Base-by-base conservation (phyloP, 2,797 vertebrate genomes). In the Esox masquinongy region DNA sequence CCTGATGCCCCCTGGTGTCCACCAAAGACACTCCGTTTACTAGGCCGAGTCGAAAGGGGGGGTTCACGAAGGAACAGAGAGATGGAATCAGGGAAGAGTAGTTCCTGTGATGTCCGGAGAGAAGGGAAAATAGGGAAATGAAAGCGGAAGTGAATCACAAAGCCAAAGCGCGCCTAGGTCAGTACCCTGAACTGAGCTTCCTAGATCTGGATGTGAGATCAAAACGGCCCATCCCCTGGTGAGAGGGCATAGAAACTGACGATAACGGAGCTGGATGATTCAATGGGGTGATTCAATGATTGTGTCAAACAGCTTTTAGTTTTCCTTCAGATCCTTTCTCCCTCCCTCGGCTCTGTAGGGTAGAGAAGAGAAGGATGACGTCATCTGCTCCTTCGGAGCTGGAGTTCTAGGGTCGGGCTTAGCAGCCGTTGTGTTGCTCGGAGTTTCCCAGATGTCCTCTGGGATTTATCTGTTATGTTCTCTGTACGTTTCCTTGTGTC, bases 11-110 rank as follows among this genome's bases (percentile, higher is more conserved):
- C 87, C 82, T 81, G 74, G 83, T 88, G 86, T 84, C 80, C 74
- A 81, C 77, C 82, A 91, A 92, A 90, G 85, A 86, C 88, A 71
- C 76, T 85, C 84, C 79, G 78, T 89, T 90, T 90, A 85, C 80
- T 80, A 85, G 86, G 86, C 86, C 84, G 85, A 86, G 81, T 83
- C 80, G 85, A 84, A 70, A 82, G 75, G 53, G 66, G 86, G 74
- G 77, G 80, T 74, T 74, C 22, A 82, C 82, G 77, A 84, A 83
- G 49, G 77, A 74, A 85, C 36, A 59, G 83, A 81, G 86, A 19
- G 50, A 2, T 71, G 86, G 85, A 88, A 89, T 90, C 88, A 90
- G 88, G 88, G 87, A 88, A 87, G 85, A 88, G 79, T 31, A n/a
- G 16, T 31, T 31, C 47, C 59, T 63, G 26, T 78, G 87, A 78